Conservation (phyloP, 2,888 invertebrate genomes). For the Hirtodrosophila trivittata region DNA sequence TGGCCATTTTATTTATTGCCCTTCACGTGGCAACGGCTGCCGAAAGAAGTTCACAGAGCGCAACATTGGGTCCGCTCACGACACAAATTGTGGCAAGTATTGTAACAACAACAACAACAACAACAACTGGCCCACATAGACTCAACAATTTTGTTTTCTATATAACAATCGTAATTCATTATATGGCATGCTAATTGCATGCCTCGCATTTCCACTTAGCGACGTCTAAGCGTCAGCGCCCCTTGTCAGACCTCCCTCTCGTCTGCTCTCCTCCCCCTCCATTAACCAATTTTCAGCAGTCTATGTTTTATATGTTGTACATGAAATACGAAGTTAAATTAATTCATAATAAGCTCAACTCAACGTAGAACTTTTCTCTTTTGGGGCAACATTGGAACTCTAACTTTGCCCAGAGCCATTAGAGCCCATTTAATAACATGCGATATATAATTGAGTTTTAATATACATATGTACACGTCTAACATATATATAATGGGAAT, state of each 20-base stretch:
- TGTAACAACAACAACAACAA: background rate
- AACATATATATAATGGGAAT: constrained; percentile 47
- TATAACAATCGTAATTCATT: constrained; percentile 73
- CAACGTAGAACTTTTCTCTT: constrained; percentile 13
- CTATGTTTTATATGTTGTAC: constrained; percentile 12
- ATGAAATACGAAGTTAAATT: constrained; percentile 62
- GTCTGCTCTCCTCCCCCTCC: background rate
- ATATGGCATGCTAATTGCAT: constrained; percentile 65
- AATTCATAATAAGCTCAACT: constrained; percentile 61
- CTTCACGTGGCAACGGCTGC: constrained; percentile 62
- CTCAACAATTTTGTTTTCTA: constrained; percentile 24
- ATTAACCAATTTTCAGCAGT: constrained; percentile 6
- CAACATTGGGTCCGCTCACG: constrained; percentile 55
- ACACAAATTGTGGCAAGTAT: constrained; percentile 48
- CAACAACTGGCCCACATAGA: constrained; percentile 21
- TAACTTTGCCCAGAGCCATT: constrained; percentile 21
- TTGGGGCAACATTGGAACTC: constrained; percentile 12
- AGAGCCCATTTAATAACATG: constrained; percentile 63
- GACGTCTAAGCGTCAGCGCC: constrained; percentile 20
- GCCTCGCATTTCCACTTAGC: constrained; percentile 63
- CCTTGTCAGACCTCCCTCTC: background rate
- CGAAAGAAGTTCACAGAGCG: constrained; percentile 45
- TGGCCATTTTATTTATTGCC: constrained; percentile 74
- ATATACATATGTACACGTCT: constrained; percentile 34
- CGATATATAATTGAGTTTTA: constrained; percentile 74